phyloP scores from a whole-genome alignment of 1,140 invertebrate species.

The Plodia interpunctella region DNA sequence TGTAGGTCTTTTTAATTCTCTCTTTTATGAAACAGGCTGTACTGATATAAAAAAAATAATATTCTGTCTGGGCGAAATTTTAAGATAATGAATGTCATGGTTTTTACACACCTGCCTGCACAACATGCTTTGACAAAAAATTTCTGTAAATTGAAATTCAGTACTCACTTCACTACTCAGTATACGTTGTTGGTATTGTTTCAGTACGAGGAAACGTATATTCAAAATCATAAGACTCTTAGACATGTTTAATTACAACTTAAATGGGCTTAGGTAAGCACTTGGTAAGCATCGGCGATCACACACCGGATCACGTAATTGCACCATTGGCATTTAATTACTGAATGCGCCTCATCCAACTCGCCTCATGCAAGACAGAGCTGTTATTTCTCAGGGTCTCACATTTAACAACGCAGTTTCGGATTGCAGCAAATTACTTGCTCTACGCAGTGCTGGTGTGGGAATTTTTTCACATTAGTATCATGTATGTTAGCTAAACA shows the following conservation, averaged over 20 bases:
- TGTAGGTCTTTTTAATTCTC: conserved; percentile 11
- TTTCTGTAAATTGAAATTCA: too few species aligned
- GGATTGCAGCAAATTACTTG: conserved; percentile 16
- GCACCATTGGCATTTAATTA: conserved; percentile 35
- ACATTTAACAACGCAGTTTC: conserved; percentile 21
- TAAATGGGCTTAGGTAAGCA: neutral
- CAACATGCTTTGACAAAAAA: too few species aligned
- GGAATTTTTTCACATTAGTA: conserved; percentile 20
- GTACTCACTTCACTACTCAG: too few species aligned
- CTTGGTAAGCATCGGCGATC: conserved; percentile 3
- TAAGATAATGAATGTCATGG: too few species aligned
- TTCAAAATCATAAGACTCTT: too few species aligned
- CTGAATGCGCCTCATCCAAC: conserved; percentile 25
- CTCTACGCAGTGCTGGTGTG: conserved; percentile 13
- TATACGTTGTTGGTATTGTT: too few species aligned
- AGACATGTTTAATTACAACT: conserved; percentile 1
- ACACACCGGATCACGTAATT: conserved; percentile 30
- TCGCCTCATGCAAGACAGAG: conserved; percentile 19
- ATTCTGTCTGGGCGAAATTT: too few species aligned
- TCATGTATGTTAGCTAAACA: neutral
- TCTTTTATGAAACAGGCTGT: neutral
- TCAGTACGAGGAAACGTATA: conserved; percentile 7
- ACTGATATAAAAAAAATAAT: neutral
- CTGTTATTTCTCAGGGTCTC: conserved; percentile 30
- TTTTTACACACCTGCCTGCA: too few species aligned